These are phyloP conservation scores for Drosophila picticornis DNA, from an alignment of 2,888 invertebrate genomes.

Conservation along the genomic window DNA sequence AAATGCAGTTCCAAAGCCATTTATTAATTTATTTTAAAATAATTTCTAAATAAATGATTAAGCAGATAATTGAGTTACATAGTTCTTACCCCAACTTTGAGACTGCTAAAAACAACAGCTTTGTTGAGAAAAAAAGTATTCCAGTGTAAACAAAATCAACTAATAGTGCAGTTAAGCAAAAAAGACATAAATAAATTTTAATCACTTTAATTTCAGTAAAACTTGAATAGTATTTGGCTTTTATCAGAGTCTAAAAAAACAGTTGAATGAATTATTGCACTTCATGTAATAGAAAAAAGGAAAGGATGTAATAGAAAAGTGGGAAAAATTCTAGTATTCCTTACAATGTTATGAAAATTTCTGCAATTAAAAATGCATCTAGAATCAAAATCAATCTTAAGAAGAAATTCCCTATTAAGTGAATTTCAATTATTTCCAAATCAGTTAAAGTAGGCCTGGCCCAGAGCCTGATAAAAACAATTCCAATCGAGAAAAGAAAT, in stretches of 20 bases:
- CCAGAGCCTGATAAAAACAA: background rate
- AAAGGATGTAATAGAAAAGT: background rate
- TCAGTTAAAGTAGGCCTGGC: background rate
- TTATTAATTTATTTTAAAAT: background rate
- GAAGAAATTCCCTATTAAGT: background rate
- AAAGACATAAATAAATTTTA: background rate
- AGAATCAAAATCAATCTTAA: background rate
- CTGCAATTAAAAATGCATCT: background rate
- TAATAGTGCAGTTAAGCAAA: background rate
- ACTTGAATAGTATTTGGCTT: background rate
- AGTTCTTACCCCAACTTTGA: background rate
- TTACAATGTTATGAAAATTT: background rate
- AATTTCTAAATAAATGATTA: background rate
- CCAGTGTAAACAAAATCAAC: background rate
- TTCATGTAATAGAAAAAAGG: background rate
- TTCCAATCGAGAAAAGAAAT: background rate
- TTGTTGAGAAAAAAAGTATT: background rate
- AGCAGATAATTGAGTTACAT: background rate
- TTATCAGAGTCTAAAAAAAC: background rate
- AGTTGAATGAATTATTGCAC: background rate
- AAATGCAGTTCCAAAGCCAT: no score
- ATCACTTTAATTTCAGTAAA: background rate
- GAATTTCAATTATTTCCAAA: background rate
- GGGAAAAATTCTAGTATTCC: background rate
- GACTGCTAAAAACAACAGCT: background rate